Evolutionary conservation across 2,888 invertebrate genomes (phyloP), one percentile per base, ranked within the genome.

Genomic region (Labia minor): DNA sequence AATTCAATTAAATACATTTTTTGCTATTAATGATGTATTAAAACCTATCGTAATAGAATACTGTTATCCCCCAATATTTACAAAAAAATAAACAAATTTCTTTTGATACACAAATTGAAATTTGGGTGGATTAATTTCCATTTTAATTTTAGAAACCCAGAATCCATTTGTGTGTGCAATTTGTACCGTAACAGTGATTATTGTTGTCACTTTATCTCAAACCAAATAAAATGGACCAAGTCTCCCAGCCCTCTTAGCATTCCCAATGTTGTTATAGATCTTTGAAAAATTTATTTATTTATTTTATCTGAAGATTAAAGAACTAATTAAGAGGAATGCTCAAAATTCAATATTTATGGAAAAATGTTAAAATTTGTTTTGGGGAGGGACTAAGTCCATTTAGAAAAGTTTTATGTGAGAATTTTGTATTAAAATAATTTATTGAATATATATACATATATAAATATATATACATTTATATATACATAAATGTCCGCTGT

Each of bases 371-470:
- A 11, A 49, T n/a, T 49, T 49, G 49, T 49, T 49, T 49, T 49
- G 16, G 49, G 49, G 49, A 49, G 49, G 49, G 49, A 49, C 49
- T 11, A 49, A 49, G 49, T 49, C 49, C 49, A 49, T 49, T 49
- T 49, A 49, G 49, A 49, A 49, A 49, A n/a, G 49, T 49, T 49
- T 26, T 26, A 26, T 26, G 26, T 26, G 8, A 26, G 26, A 8
- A 26, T 26, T 49, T 49, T 49, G 49, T 49, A 49, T 49, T 49
- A 16, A 49, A 11, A 49, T 49, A 14, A 49, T 49, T 49, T 49
- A 49, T 49, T 49, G 3, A 49, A 49, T 49, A 49, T 33, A 33
- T 33, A 6, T 33, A n/a, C n/a, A 26, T 26, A 26, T 26, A 26
- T 26, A 26, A 6, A 26, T 26, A 26, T 26, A 26, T 26, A 26